Conservation (phyloP, 2,113 vertebrate species). For the Brachypteracias leptosomus region DNA sequence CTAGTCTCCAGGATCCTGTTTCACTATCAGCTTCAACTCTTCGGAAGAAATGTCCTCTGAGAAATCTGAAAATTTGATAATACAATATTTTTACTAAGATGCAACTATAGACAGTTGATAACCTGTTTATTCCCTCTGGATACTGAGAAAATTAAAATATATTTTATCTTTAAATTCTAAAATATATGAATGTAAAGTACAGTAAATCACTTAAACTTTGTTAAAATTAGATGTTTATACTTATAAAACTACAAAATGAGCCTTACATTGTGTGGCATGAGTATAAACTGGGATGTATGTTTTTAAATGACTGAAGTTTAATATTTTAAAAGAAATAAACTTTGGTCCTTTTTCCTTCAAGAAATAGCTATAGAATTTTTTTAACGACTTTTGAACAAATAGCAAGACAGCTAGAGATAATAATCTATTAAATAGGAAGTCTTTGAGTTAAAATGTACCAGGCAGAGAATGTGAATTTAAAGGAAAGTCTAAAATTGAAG, state of each 20-base stretch:
- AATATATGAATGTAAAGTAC: not conserved
- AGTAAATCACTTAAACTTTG: not conserved
- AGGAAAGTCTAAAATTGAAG: conserved; percentile 7
- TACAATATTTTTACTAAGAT: not conserved
- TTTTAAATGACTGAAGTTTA: not conserved
- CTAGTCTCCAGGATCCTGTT: not conserved
- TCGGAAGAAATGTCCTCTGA: not conserved
- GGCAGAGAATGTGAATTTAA: not conserved
- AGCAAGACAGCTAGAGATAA: not conserved
- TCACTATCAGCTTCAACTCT: not conserved
- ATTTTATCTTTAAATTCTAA: conserved; percentile 10
- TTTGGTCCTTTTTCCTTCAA: not conserved
- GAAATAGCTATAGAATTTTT: not conserved
- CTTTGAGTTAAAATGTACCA: not conserved
- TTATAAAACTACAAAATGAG: not conserved
- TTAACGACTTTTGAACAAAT: not conserved
- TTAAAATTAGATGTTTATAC: not conserved
- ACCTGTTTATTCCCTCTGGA: not conserved
- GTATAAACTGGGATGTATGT: not conserved
- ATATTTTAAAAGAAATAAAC: not conserved
- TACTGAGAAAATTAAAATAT: not conserved
- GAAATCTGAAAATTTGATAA: not conserved
- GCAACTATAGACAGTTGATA: not conserved
- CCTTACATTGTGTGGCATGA: not conserved
- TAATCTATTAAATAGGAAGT: not conserved